Evolutionary conservation across 1,140 invertebrate species (phyloP).

Genomic region (Drosophila parabipectinata): DNA sequence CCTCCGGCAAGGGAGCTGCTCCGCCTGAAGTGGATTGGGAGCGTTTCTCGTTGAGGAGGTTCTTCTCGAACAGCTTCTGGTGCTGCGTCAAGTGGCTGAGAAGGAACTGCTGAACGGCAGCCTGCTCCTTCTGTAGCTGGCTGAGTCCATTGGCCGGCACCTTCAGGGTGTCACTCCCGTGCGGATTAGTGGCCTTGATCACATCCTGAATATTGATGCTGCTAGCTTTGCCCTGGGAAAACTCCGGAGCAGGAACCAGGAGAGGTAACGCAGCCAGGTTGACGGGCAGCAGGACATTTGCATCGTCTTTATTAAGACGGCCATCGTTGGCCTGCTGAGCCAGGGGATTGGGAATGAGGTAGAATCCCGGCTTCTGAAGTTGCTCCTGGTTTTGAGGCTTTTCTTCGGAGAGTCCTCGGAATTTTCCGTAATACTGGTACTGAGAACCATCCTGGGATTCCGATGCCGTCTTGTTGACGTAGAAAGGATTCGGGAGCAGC

Average conservation of each 20-base stretch:
- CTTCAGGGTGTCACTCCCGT: slow-evolving; percentile 29
- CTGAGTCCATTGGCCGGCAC: slow-evolving; percentile 9
- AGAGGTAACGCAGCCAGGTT: slow-evolving; percentile 42
- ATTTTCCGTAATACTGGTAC: slow-evolving; percentile 17
- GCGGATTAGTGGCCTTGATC: slow-evolving; percentile 30
- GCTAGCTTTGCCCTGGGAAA: neutral
- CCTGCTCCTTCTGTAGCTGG: slow-evolving; percentile 24
- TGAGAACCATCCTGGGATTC: neutral
- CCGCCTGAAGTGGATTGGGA: slow-evolving; percentile 23
- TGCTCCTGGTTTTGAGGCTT: slow-evolving; percentile 1
- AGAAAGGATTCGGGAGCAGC: slow-evolving; percentile 43
- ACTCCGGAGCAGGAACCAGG: slow-evolving; percentile 26
- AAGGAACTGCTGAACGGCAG: slow-evolving; percentile 29
- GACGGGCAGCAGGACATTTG: slow-evolving; percentile 24
- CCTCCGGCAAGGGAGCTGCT: slow-evolving; percentile 8
- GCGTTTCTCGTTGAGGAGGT: slow-evolving; percentile 25
- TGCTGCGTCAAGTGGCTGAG: slow-evolving; percentile 19
- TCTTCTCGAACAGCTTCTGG: slow-evolving; percentile 24
- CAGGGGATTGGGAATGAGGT: slow-evolving; percentile 45
- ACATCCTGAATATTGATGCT: slow-evolving; percentile 31
- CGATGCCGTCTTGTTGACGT: slow-evolving; percentile 17
- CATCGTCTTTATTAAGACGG: slow-evolving; percentile 11
- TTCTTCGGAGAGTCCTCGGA: slow-evolving; percentile 27
- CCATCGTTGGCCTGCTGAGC: slow-evolving; percentile 6
- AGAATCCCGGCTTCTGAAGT: slow-evolving; percentile 27